Conservation (phyloP, 2,888 invertebrate genomes). For the Drosophila acutilabella region DNA sequence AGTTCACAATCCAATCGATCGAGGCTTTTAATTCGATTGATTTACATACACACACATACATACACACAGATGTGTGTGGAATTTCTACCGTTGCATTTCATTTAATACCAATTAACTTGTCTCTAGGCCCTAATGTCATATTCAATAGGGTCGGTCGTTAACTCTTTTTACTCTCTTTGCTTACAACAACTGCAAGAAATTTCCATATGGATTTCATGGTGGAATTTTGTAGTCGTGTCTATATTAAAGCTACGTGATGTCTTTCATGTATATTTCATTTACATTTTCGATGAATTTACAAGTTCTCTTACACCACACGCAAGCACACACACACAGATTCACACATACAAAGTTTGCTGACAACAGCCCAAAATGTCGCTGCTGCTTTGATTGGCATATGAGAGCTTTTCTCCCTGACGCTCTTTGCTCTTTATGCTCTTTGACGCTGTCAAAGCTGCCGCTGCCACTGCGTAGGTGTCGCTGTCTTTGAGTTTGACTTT, state of each 20-base stretch:
- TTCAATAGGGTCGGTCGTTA: constrained; percentile 58
- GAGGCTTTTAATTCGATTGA: constrained; percentile 18
- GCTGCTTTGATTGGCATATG: constrained; percentile 51
- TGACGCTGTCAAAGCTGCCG: constrained; percentile 1
- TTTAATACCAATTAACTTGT: constrained; percentile 50
- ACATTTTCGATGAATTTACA: constrained; percentile 55
- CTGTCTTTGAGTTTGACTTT: constrained; percentile 47
- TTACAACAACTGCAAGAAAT: constrained; percentile 15
- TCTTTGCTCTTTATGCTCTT: neutral
- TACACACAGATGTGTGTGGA: neutral
- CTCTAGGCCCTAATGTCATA: constrained; percentile 44
- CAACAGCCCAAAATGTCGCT: constrained; percentile 22
- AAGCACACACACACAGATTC: neutral
- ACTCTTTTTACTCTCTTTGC: constrained; percentile 42
- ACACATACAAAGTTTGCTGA: constrained; percentile 45
- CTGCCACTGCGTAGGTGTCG: constrained; percentile 25
- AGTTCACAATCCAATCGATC: constrained; percentile 6
- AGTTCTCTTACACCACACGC: constrained; percentile 35
- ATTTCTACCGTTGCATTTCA: constrained; percentile 43
- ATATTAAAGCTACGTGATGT: constrained; percentile 70
- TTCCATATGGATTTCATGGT: constrained; percentile 24
- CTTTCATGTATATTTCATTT: constrained; percentile 77
- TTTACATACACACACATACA: constrained; percentile 17
- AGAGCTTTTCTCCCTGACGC: constrained; percentile 14
- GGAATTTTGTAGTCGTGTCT: constrained; percentile 51